These are phyloP conservation scores for Drosophila sordidapex DNA, from an alignment of 2,888 invertebrate species.

Conservation along the genomic window DNA sequence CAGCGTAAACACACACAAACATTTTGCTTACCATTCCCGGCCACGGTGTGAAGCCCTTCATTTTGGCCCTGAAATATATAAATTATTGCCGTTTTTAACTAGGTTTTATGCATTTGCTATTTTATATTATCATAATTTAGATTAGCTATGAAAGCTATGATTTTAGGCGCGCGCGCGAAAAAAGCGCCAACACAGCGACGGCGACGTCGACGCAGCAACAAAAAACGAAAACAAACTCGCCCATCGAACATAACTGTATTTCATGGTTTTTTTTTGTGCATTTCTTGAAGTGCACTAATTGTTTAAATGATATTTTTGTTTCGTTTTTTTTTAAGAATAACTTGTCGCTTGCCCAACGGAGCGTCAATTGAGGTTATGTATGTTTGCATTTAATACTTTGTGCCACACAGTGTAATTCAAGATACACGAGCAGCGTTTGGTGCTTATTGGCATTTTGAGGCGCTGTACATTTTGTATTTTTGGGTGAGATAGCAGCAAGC, in stretches of 20 bases:
- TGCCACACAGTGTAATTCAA: constrained; percentile 11
- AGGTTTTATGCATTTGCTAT: constrained; percentile 10
- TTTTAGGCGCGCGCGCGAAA: constrained; percentile 76
- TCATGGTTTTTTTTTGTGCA: constrained; percentile 3
- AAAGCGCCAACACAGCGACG: constrained; percentile 78
- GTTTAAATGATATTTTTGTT: constrained; percentile 41
- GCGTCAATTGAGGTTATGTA: constrained; percentile 68
- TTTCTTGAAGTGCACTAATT: constrained; percentile 29
- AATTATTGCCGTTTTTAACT: constrained; percentile 43
- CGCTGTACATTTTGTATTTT: constrained; percentile 13
- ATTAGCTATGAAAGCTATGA: constrained; percentile 33
- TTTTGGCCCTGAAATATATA: constrained; percentile 94
- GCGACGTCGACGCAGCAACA: constrained; percentile 42
- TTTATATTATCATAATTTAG: background rate
- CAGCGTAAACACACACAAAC: constrained; percentile 36
- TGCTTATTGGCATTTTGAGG: constrained; percentile 10
- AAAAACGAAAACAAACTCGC: constrained; percentile 2
- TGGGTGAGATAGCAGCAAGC: background rate
- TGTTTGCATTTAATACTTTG: constrained; percentile 22
- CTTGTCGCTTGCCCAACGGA: constrained; percentile 46
- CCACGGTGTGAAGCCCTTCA: constrained; percentile 99
- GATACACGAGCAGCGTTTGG: background rate
- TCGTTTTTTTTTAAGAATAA: constrained; percentile 6
- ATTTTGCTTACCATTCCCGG: constrained; percentile 95
- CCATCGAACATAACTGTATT: constrained; percentile 10